Evolutionary conservation across 2,888 invertebrate genomes (phyloP).

Genomic region (Drosophila stalkeri): DNA sequence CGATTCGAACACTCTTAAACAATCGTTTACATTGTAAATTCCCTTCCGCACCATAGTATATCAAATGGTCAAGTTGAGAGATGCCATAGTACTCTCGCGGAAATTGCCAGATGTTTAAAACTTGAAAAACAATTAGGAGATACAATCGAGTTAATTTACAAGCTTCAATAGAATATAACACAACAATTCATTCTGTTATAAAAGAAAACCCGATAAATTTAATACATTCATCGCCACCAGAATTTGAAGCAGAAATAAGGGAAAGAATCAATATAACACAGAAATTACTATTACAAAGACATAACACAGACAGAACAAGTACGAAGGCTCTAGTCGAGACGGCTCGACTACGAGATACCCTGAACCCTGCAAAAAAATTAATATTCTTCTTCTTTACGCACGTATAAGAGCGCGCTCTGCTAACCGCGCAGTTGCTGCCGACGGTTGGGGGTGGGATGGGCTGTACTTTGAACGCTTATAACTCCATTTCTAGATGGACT

Average conservation of each 20-base stretch:
- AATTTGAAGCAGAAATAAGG: conserved; percentile 1
- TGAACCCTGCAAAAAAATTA: too few relatives aligned
- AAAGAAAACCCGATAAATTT: conserved; percentile 11
- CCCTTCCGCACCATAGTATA: conserved; percentile 42
- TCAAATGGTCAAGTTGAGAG: conserved; percentile 29
- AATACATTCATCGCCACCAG: background rate
- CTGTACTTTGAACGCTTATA: too few relatives aligned
- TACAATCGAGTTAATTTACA: conserved; percentile 8
- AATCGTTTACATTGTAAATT: conserved; percentile 21
- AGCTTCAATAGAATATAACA: conserved; percentile 17
- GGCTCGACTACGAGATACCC: too few relatives aligned
- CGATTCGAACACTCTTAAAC: conserved; percentile 6
- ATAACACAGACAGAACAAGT: background rate
- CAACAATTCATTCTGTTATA: conserved; percentile 7
- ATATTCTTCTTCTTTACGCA: too few relatives aligned
- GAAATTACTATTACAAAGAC: background rate
- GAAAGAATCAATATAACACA: background rate
- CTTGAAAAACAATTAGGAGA: conserved; percentile 23
- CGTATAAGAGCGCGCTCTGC: too few relatives aligned
- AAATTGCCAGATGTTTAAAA: conserved; percentile 52
- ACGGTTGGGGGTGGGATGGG: too few relatives aligned
- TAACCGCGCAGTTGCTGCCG: too few relatives aligned
- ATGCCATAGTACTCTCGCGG: conserved; percentile 36
- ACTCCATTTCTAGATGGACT: too few relatives aligned
- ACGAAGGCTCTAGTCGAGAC: too few relatives aligned